Evolutionary conservation across 2,113 vertebrate species (phyloP), one percentile per base, ranked within the genome.

Genomic region (Oryzias woworae): DNA sequence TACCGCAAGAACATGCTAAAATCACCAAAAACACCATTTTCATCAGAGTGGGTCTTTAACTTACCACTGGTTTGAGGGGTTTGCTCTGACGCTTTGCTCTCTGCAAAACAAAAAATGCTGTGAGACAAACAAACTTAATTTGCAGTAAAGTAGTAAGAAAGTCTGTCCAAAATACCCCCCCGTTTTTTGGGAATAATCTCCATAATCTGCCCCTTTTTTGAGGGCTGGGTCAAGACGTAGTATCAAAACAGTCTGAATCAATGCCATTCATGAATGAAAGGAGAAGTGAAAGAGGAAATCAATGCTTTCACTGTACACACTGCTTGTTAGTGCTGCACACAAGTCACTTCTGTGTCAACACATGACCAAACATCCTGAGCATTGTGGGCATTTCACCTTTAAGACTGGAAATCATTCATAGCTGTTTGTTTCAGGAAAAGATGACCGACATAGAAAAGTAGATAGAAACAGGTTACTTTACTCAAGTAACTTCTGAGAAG

Each of bases 181-280:
- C 46, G 62, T 73, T 36, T 36, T 26, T 20, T 20, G 20, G 20
- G 31, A 66, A 73, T 61, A 45, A 43, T 68, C 83, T 53, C 50
- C 53, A 66, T 73, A 65, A 74, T 83, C 75, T 75, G 42, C 47
- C 63, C 36, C 36, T 12, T 10, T 51, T 54, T 65, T 61, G 57
- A 77, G 59, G 52, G 58, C 41, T 69, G 66, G 72, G 71, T 61
- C 57, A 51, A 4, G 47, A 71, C 43, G 67, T 52, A 63, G 64
- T 73, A 73, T 81, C 58, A 77, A 83, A 90, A 87, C 69, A 77
- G 60, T 26, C 69, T 93, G 90, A 92, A 91, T 91, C 83, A 86
- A 77, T 88, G 69, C 69, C 78, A 91, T 92, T 91, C 89, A 92
- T 82, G 79, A 81, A 86, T 74, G 65, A 59, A 87, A 76, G 57